These are phyloP conservation scores for Vesta saturnalis DNA, from an alignment of 2,888 invertebrate species.

Conservation along the genomic window DNA sequence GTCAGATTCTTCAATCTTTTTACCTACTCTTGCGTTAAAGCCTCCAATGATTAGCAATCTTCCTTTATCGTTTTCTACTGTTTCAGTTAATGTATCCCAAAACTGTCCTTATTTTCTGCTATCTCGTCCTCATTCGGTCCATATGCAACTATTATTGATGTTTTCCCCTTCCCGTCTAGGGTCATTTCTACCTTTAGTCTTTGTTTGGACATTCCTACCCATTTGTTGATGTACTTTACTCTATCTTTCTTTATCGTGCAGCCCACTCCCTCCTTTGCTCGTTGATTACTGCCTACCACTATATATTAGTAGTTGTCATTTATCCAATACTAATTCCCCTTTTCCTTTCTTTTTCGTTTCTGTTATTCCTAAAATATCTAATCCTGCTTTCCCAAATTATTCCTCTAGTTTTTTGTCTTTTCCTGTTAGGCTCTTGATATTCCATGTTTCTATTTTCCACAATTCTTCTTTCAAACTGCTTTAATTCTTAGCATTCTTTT, in stretches of 20 bases:
- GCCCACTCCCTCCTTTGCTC: neutral
- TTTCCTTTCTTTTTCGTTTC: neutral
- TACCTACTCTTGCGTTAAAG: neutral
- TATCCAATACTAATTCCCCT: neutral
- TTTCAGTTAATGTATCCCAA: neutral
- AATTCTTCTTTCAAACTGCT: neutral
- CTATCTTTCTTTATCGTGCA: neutral
- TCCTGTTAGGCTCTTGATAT: conserved; percentile 6
- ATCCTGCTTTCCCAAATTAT: no score
- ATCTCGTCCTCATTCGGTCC: no score
- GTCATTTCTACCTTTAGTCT: neutral
- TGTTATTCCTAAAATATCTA: neutral
- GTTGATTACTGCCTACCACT: no score
- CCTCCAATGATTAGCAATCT: no score
- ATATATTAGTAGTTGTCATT: no score
- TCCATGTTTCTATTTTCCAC: neutral
- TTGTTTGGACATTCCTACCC: neutral
- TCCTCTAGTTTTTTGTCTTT: conserved; percentile 13
- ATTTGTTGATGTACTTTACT: neutral
- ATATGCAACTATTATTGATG: neutral
- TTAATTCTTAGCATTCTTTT: neutral
- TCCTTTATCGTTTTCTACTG: neutral
- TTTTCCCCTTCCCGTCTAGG: neutral
- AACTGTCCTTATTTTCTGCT: neutral
- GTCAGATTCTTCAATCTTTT: neutral